Conservation (phyloP, 2,113 vertebrate species). For the Poecile atricapillus region DNA sequence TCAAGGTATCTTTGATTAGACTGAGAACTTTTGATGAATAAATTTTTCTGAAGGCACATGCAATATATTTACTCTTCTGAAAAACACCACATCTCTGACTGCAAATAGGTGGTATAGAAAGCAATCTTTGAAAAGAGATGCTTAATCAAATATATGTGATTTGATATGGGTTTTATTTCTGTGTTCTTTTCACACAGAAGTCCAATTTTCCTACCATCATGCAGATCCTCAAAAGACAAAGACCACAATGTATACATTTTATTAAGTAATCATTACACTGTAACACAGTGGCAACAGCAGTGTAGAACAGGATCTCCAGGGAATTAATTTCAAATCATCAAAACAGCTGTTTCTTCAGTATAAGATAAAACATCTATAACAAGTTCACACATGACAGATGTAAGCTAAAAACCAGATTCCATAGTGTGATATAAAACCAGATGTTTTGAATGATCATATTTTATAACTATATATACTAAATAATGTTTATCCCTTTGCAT, state of each 20-base stretch:
- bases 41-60: not conserved
- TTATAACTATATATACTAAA: constrained; percentile 54
- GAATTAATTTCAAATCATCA: constrained; percentile 75
- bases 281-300: constrained; percentile 51
- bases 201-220: not conserved
- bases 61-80: not conserved
- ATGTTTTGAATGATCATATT: constrained; percentile 80
- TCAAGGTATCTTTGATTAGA: not conserved
- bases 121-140: not conserved
- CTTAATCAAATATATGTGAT: not conserved
- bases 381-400: constrained; percentile 85
- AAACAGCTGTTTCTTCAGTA: constrained; percentile 80
- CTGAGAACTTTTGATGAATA: not conserved
- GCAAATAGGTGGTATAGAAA: not conserved
- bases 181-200: constrained; percentile 1
- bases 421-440: constrained; percentile 77
- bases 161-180: not conserved
- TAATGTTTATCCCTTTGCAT: constrained; percentile 43
- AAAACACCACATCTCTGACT: not conserved
- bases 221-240: constrained; percentile 61
- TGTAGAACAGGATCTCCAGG: constrained; percentile 63
- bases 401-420: constrained; percentile 72
- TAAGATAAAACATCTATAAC: constrained; percentile 80
- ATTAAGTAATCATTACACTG: constrained; percentile 57
- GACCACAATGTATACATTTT: constrained; percentile 53